Percentiles rank a stretch among this genome's conserved stretches.
These are phyloP conservation scores for Fabriciana adippe DNA, from an alignment of 2,888 invertebrate species.

Conservation along the genomic window DNA sequence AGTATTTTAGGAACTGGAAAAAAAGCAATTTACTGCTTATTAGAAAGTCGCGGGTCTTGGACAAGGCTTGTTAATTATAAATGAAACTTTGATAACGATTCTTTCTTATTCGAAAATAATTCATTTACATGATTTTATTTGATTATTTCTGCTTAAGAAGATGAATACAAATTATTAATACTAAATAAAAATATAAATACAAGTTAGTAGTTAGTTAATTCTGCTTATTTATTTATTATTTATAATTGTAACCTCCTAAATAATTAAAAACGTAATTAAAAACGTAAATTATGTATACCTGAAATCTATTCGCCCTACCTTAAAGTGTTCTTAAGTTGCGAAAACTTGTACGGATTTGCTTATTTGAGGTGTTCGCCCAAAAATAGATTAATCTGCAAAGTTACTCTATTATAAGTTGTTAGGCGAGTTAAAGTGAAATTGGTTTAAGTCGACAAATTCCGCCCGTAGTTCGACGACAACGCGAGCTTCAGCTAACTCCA, in stretches of 20 bases:
- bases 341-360: slow-evolving; percentile 36
- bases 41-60: slow-evolving; percentile 62
- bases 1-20: slow-evolving; percentile 77
- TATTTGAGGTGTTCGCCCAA: slow-evolving; percentile 46
- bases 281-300: too few species aligned
- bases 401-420: slow-evolving; percentile 76
- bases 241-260: too few species aligned
- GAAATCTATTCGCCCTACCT: not conserved
- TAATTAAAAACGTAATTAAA: too few species aligned
- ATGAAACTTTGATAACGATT: slow-evolving; percentile 41
- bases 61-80: slow-evolving; percentile 62
- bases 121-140: too few species aligned
- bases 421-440: slow-evolving; percentile 65
- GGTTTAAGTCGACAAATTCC: slow-evolving; percentile 71
- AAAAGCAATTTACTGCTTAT: slow-evolving; percentile 80
- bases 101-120: too few species aligned
- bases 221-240: too few species aligned
- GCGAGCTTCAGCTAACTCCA: slow-evolving; percentile 56
- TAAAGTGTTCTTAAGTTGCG: slow-evolving; percentile 9
- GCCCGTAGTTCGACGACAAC: slow-evolving; percentile 62
- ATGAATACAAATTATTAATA: too few species aligned
- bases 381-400: slow-evolving; percentile 71
- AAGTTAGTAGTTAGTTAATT: too few species aligned
- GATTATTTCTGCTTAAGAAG: too few species aligned
- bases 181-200: too few species aligned